These are phyloP conservation scores for Brachypodius melanocephalos DNA, from an alignment of 2,113 vertebrate genomes.

Conservation along the genomic window DNA sequence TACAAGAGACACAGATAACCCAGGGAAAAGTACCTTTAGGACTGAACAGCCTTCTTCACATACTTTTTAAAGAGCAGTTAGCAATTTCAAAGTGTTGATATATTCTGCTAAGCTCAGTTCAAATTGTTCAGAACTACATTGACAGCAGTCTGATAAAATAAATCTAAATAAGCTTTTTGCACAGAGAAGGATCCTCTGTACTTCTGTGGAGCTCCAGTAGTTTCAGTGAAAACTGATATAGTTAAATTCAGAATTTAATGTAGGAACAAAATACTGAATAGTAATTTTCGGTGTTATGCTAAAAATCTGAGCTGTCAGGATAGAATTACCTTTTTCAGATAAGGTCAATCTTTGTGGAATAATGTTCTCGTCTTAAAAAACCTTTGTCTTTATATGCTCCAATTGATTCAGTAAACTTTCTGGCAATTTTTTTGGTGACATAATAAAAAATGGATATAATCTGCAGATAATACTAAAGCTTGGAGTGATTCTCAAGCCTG, in stretches of 20 bases:
- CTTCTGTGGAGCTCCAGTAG: not conserved
- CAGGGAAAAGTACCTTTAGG: not conserved
- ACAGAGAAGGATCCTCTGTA: not conserved
- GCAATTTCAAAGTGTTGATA: not conserved
- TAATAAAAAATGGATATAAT: not conserved
- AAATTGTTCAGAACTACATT: not conserved
- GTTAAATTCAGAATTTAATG: not conserved
- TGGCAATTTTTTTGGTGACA: not conserved
- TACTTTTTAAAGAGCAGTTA: not conserved
- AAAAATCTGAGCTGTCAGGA: not conserved
- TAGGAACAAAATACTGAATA: not conserved
- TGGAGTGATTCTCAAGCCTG: not conserved
- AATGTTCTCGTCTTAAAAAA: not conserved
- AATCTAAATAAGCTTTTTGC: not conserved
- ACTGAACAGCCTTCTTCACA: not conserved
- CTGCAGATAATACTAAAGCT: not conserved
- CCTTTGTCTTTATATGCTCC: not conserved
- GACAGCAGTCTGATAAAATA: not conserved
- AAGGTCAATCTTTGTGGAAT: not conserved
- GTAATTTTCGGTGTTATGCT: not conserved
- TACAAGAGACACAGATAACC: not conserved
- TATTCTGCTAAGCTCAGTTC: not conserved
- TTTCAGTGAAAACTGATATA: not conserved
- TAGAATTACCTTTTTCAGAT: not conserved
- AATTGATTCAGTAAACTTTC: not conserved